These are phyloP conservation scores for Lacanobia oleracea DNA, from an alignment of 2,888 invertebrate genomes.

Conservation along the genomic window DNA sequence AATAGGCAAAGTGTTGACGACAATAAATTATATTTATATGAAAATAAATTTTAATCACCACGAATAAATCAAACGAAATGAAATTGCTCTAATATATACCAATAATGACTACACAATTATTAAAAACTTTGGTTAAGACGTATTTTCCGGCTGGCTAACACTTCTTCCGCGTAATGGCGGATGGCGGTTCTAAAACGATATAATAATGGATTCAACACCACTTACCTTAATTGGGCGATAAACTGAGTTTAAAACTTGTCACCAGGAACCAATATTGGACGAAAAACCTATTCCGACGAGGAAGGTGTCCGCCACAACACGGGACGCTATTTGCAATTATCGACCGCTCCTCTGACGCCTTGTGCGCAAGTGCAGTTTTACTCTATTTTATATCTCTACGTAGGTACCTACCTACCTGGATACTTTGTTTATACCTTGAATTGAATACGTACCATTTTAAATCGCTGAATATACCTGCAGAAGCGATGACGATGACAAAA, in stretches of 20 bases:
- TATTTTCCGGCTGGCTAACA: background rate
- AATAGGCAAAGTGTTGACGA: background rate
- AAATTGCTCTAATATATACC: too few species aligned
- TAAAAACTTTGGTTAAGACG: too few species aligned
- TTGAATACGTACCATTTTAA: slow-evolving; percentile 2
- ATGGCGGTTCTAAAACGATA: background rate
- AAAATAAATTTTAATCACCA: too few species aligned
- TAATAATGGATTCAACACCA: background rate
- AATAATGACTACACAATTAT: background rate
- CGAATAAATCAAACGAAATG: too few species aligned
- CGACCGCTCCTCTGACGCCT: slow-evolving; percentile 25
- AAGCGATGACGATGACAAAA: background rate
- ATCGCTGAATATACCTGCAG: background rate
- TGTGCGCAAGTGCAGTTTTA: slow-evolving; percentile 41
- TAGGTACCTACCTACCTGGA: background rate
- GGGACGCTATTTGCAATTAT: slow-evolving; percentile 30
- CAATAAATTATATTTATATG: too few species aligned
- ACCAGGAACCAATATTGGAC: background rate
- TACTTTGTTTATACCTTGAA: background rate
- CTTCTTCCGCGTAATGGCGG: too few species aligned
- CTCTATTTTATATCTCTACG: background rate
- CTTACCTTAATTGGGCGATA: slow-evolving; percentile 4
- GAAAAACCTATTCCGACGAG: slow-evolving; percentile 4
- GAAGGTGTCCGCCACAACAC: slow-evolving; percentile 16
- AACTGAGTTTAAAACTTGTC: slow-evolving; percentile 9